A percentile compares a stretch with the other conserved stretches of the same genome.
phyloP scores from a whole-genome alignment of 2,888 invertebrate species.

The Synanthedon vespiformis region DNA sequence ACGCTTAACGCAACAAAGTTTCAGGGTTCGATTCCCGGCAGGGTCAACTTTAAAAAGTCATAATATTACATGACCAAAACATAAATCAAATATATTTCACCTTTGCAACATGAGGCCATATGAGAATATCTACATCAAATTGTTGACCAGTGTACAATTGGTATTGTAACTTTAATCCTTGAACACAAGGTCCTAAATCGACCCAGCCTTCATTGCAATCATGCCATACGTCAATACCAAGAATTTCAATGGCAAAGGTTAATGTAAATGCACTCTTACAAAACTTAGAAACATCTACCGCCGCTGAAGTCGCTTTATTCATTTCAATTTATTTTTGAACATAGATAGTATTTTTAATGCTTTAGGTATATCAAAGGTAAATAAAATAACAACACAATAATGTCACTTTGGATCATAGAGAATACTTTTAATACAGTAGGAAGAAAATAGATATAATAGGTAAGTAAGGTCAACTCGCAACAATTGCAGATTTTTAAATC shows the following conservation, averaged over 20 bases:
- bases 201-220: conserved; percentile 42
- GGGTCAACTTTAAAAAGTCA: too few species aligned
- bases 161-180: conserved; percentile 44
- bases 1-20: too few species aligned
- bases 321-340: conserved; percentile 2
- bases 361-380: too few species aligned
- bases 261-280: conserved; percentile 34
- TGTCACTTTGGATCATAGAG: too few species aligned
- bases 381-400: too few species aligned
- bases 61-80: too few species aligned
- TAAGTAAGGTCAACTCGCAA: too few species aligned
- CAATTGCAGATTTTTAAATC: too few species aligned
- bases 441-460: too few species aligned
- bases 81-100: conserved; percentile 13
- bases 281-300: conserved; percentile 5
- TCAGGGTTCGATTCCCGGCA: too few species aligned
- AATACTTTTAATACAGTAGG: too few species aligned
- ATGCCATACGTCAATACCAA: conserved; percentile 42
- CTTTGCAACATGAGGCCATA: conserved; percentile 55
- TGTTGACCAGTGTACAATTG: conserved; percentile 37
- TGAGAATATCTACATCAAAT: conserved; percentile 41
- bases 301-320: conserved; percentile 9
- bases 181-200: conserved; percentile 30
- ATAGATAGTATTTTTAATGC: background rate
- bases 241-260: conserved; percentile 47